Evolutionary conservation across 92 coral and sea anemone genomes (phyloP), one percentile per base, ranked within the genome.

Genomic region (Epizoanthus ramosus): DNA sequence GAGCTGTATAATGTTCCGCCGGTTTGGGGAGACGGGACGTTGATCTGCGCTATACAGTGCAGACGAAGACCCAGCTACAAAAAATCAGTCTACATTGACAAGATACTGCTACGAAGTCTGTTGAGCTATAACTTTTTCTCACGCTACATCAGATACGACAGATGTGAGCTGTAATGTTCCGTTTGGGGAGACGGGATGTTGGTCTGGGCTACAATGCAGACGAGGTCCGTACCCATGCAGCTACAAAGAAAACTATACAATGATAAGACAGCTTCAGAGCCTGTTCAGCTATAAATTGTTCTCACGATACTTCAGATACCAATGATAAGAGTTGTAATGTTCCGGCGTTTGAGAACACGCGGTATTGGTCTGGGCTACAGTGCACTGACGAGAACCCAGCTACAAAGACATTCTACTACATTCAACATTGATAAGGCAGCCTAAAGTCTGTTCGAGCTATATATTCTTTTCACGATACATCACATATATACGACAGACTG

Each of bases 31-130:
- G 82, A 22, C 84, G 94, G 52, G 97, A 94, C 0, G 80, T 83
- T 69, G 94, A 94, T 15, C 81, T 93, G 35, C 94, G 97, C 8
- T 93, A n/a, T n/a, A 93, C 56, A 86, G 90, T 84, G 88, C 90
- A 8, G 85, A 91, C 45, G 57, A 82, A 17, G 94, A 93, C 84
- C 92, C 97, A 43, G 79, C 73, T 23, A 88, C 85, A 8, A 90
- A 83, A 82, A 63, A 41, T 93, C 90, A 65, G 31, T 28, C 31
- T 81, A 85, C 25, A 93, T 93, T 72, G 94, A 93, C 75, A 90
- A 90, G 71, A 28, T n/a, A n/a, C n/a, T n/a, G n/a, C n/a, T n/a
- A 28, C 1, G 2, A 28, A 28, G 31, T 28, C 31, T 28, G 31
- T 28, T 28, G 1, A 28, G 31, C 31, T 28, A 0, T 28, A 28